phyloP scores from a whole-genome alignment of 2,113 vertebrate species.

The Melanerpes formicivorus region DNA sequence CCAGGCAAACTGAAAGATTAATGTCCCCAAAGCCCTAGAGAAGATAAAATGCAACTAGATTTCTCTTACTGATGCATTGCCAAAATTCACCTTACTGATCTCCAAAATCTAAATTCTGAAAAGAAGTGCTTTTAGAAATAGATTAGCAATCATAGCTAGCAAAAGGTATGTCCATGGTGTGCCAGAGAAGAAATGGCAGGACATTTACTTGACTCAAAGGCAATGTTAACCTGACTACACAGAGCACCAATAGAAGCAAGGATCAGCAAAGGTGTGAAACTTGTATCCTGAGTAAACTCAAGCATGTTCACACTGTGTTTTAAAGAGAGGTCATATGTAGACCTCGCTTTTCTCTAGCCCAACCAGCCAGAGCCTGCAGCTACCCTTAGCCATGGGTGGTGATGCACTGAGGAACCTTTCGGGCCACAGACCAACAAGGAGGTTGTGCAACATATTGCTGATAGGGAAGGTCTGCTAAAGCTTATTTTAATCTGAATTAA shows the following conservation, averaged over 20 bases:
- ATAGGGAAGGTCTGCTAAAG: background rate
- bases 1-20: background rate
- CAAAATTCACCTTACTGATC: no score
- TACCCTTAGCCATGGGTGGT: background rate
- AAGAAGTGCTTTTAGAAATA: background rate
- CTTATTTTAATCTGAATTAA: slow-evolving; percentile 1
- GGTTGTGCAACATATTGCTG: background rate
- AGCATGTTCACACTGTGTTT: background rate
- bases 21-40: background rate
- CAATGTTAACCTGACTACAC: background rate
- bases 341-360: background rate
- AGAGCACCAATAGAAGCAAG: background rate
- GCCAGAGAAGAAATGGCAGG: background rate
- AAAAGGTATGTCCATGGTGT: background rate
- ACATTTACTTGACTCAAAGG: background rate
- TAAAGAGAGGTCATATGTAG: background rate
- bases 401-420: background rate
- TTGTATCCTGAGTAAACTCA: background rate
- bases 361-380: background rate
- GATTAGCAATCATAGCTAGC: background rate
- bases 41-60: background rate
- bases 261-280: background rate
- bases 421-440: background rate
- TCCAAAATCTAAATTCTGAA: background rate
- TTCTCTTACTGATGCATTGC: background rate